Evolutionary conservation across 2,113 vertebrate species (phyloP).

Genomic region (Nesogale talazaci): DNA sequence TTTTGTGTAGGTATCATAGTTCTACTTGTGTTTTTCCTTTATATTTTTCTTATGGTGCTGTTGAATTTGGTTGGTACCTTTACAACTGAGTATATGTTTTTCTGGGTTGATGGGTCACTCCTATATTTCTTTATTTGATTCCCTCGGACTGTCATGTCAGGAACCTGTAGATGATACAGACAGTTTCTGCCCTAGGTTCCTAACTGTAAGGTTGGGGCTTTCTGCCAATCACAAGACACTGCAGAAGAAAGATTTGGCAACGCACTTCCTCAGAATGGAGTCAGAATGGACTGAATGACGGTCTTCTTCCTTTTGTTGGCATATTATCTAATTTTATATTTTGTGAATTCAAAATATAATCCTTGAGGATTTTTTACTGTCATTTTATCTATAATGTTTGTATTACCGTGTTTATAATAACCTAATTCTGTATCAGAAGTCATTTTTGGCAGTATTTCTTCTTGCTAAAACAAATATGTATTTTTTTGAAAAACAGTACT

Average conservation of each 20-base stretch:
- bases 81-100: conserved; percentile 21
- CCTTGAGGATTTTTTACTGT: conserved; percentile 4
- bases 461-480: background rate
- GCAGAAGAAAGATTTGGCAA: background rate
- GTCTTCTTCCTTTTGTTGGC: no score
- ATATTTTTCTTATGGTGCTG: conserved; percentile 33
- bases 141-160: background rate
- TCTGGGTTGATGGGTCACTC: background rate
- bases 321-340: conserved; percentile 20
- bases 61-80: background rate
- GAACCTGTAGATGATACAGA: background rate
- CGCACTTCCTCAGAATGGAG: background rate
- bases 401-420: background rate
- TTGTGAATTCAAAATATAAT: conserved; percentile 33
- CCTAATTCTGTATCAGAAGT: background rate
- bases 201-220: background rate
- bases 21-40: no score
- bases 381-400: conserved; percentile 16
- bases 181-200: background rate
- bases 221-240: background rate
- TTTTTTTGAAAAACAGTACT: no score
- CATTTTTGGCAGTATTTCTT: conserved; percentile 1
- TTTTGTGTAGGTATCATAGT: no score
- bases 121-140: conserved; percentile 24
- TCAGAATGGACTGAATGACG: background rate